Conservation (phyloP, 2,888 invertebrate genomes). For the Caenorhabditis doughertyi region DNA sequence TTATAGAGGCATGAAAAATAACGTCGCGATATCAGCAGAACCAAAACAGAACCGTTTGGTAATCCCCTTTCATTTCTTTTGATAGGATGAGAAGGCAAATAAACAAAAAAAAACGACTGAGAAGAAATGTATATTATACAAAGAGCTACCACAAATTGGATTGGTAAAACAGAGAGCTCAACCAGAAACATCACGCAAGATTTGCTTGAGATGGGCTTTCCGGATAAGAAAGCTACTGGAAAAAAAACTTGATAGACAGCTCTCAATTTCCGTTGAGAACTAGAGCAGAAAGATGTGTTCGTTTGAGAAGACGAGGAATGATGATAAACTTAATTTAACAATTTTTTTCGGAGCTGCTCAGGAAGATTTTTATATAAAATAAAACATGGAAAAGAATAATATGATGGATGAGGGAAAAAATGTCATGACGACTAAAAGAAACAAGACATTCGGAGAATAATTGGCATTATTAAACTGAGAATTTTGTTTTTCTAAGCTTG, state of each 20-base stretch:
- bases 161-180: not conserved
- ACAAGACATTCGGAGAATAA: too few relatives aligned
- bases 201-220: conserved; percentile 6
- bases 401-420: conserved; percentile 8
- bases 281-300: conserved; percentile 26
- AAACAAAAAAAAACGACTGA: conserved; percentile 3
- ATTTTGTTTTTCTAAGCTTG: too few relatives aligned
- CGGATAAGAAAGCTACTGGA: conserved; percentile 8
- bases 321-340: conserved; percentile 14
- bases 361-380: not conserved
- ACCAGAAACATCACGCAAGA: conserved; percentile 27
- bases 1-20: not conserved
- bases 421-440: conserved; percentile 21
- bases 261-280: conserved; percentile 31
- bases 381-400: not conserved
- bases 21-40: conserved; percentile 7
- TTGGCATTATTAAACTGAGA: too few relatives aligned
- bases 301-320: conserved; percentile 6
- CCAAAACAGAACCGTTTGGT: conserved; percentile 25
- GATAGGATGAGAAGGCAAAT: conserved; percentile 21
- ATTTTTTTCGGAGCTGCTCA: not conserved
- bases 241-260: conserved; percentile 33
- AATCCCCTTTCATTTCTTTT: conserved; percentile 20
- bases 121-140: conserved; percentile 3
- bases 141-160: not conserved